Evolutionary conservation across 1,140 invertebrate species (phyloP), one percentile per base, ranked within the genome.

Genomic region (Linepithema humile): DNA sequence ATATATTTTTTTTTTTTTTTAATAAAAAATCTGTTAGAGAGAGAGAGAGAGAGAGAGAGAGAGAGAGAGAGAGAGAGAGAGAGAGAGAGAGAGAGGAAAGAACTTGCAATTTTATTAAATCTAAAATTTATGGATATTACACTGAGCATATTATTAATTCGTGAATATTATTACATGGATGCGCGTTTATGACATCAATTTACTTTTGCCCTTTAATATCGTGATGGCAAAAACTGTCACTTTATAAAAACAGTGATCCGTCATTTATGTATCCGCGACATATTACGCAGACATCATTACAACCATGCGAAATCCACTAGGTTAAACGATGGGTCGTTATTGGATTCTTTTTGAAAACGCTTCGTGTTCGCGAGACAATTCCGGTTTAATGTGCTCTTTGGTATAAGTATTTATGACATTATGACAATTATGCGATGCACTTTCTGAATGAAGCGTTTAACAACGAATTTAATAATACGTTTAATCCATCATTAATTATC

Each of bases 401-500:
- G 23, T 32, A 32, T 17, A 57, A 62, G 17, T 17, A n/a, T 15
- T 26, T 10, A 26, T 80, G 64, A 80, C 35, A 7, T 70, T n/a
- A n/a, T n/a, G n/a, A n/a, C n/a, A 80, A 80, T 69, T 57, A 48
- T 32, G n/a, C 48, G 35, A 3, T 20, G 43, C 43, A 38, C n/a
- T n/a, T n/a, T n/a, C 0, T 62, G 45, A 78, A 78, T 12, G 35
- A 1, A 69, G 23, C 12, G 43, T n/a, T 29, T 43, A n/a, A 67
- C 10, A n/a, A 6, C n/a, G n/a, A n/a, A n/a, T n/a, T n/a, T n/a
- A n/a, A n/a, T n/a, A n/a, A n/a, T n/a, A n/a, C 35, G 32, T 17
- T 67, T 29, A 65, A 78, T 67, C 23, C 32, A 10, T 53, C 45
- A n/a, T n/a, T n/a, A 55, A 53, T 78, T 78, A 50, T 55, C 10